These are phyloP conservation scores for Hirtodrosophila duncani DNA, from an alignment of 2,888 invertebrate genomes.

Conservation along the genomic window DNA sequence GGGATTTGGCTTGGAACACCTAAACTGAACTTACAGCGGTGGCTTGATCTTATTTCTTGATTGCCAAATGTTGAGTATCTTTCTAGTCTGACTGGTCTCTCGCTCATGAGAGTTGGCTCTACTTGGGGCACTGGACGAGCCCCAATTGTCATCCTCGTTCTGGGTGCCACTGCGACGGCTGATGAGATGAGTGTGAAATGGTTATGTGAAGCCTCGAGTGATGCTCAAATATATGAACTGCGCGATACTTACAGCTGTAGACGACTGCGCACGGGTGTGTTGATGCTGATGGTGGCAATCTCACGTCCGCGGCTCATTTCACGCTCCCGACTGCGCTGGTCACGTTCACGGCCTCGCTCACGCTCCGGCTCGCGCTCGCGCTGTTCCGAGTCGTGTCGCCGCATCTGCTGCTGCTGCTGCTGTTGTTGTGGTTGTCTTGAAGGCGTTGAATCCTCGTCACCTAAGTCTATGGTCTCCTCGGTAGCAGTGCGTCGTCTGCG, in stretches of 20 bases:
- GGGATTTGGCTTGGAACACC: not conserved
- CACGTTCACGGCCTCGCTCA: slow-evolving; percentile 45
- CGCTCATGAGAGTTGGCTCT: slow-evolving; percentile 71
- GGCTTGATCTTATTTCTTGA: slow-evolving; percentile 48
- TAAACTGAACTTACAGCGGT: slow-evolving; percentile 54
- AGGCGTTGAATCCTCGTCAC: slow-evolving; percentile 57
- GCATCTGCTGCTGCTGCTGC: slow-evolving; percentile 30
- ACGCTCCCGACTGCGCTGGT: slow-evolving; percentile 58
- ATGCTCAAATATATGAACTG: not conserved
- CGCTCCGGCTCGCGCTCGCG: slow-evolving; percentile 43
- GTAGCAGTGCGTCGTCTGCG: slow-evolving; percentile 70
- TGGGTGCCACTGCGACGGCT: slow-evolving; percentile 54
- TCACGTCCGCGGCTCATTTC: slow-evolving; percentile 64
- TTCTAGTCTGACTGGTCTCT: slow-evolving; percentile 59
- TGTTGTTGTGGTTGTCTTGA: slow-evolving; percentile 36
- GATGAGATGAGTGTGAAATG: slow-evolving; percentile 13
- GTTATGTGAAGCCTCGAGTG: not conserved
- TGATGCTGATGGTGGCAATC: slow-evolving; percentile 37
- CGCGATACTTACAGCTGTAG: slow-evolving; percentile 64
- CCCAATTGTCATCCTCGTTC: slow-evolving; percentile 68
- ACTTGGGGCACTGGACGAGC: slow-evolving; percentile 70
- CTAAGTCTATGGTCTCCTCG: slow-evolving; percentile 72
- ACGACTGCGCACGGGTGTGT: slow-evolving; percentile 64
- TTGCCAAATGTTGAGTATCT: slow-evolving; percentile 56
- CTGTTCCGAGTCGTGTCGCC: slow-evolving; percentile 43